Percentiles rank a stretch among this genome's conserved stretches.
Conservation (phyloP, 2,797 vertebrate species). For the Trematomus bernacchii region DNA sequence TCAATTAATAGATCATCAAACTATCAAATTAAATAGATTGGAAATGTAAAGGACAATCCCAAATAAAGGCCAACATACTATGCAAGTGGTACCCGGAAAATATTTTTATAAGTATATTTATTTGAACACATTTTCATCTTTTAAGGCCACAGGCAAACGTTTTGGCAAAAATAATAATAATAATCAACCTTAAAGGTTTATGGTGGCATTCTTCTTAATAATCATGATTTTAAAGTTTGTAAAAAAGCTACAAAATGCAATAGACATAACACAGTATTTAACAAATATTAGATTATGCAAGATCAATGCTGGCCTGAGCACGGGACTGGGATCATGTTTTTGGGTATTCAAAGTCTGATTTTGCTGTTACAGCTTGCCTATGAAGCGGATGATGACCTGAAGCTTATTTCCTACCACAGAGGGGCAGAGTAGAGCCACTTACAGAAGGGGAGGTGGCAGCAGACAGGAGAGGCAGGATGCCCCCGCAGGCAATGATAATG, state of each 20-base stretch:
- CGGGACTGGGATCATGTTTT: not conserved
- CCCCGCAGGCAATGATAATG: slow-evolving; percentile 99
- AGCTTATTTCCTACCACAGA: slow-evolving; percentile 71
- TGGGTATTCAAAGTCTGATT: slow-evolving; percentile 10
- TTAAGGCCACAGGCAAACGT: not conserved
- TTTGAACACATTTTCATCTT: not conserved
- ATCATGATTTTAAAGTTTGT: slow-evolving; percentile 6
- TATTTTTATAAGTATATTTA: slow-evolving; percentile 30
- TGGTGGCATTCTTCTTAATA: not conserved
- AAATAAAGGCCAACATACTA: slow-evolving; percentile 49
- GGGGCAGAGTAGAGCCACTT: slow-evolving; percentile 86
- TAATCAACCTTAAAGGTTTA: not conserved
- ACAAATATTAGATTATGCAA: slow-evolving; percentile 6
- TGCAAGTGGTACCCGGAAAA: slow-evolving; percentile 38
- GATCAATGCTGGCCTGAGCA: not conserved
- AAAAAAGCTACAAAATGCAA: not conserved
- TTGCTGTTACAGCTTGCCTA: slow-evolving; percentile 6
- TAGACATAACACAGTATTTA: not conserved
- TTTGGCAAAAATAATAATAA: too few species aligned
- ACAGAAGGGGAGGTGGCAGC: slow-evolving; percentile 98
- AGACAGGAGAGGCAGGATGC: slow-evolving; percentile 96
- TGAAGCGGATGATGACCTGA: slow-evolving; percentile 40
- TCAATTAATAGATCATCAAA: slow-evolving; percentile 84
- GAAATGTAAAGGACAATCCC: slow-evolving; percentile 54
- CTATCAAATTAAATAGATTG: slow-evolving; percentile 56